These are phyloP conservation scores for Drosophila recens DNA, from an alignment of 2,888 invertebrate species.

Conservation along the genomic window DNA sequence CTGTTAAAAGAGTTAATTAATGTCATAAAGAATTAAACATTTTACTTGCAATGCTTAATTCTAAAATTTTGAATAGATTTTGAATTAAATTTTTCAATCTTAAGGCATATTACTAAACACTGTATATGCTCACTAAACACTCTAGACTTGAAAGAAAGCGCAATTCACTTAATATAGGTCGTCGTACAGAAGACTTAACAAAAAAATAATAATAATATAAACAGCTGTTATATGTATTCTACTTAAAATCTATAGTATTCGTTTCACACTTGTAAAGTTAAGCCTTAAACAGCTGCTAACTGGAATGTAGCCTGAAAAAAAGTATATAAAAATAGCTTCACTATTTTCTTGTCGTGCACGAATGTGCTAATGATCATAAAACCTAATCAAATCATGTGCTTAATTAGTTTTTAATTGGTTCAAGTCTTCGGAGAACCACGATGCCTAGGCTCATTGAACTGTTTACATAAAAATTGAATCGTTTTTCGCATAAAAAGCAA, in stretches of 20 bases:
- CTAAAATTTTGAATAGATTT: too few relatives aligned
- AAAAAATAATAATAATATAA: neutral
- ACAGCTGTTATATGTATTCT: neutral
- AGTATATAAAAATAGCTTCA: neutral
- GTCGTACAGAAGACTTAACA: neutral
- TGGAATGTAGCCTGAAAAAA: neutral
- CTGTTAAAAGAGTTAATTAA: too few relatives aligned
- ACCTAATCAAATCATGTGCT: conserved; percentile 57
- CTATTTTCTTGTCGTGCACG: conserved; percentile 6
- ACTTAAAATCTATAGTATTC: neutral
- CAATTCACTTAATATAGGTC: neutral
- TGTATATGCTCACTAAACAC: neutral
- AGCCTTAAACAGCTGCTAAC: neutral
- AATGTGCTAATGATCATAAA: conserved; percentile 26
- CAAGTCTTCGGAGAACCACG: conserved; percentile 4
- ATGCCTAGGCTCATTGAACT: conserved; percentile 64
- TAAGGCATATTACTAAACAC: neutral
- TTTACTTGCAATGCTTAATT: too few relatives aligned
- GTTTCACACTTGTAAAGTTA: neutral
- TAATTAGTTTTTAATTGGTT: conserved; percentile 72
- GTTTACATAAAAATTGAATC: conserved; percentile 66
- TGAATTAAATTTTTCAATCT: neutral
- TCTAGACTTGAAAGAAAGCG: neutral
- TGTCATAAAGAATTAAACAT: too few relatives aligned
- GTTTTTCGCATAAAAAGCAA: conserved; percentile 34